Base-by-base conservation (phyloP, 2,888 invertebrate species). In the Diplolepis rosae region DNA sequence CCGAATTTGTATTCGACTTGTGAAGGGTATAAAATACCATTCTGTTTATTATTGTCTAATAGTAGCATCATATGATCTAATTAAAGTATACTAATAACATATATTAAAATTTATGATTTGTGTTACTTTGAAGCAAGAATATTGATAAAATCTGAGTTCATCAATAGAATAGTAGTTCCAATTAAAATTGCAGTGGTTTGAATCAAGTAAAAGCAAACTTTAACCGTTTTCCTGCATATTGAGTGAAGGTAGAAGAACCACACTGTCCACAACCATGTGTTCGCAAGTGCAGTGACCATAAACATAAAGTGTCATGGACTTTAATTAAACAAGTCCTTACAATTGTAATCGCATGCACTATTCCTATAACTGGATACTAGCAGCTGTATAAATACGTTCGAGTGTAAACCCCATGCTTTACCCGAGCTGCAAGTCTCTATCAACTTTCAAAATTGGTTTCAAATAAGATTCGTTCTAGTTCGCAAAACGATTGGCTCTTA, bases 301-400 rank as follows among this genome's bases (percentile, higher is more conserved):
- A 61, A 61, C 61, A 61, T 61, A 61, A 61, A 39, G 39, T 39
- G 61, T 27, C 61, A 39, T 27, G 39, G n/a, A 61, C 61, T 39
- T 61, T 61, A 61, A 61, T 61, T 61, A 61, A 39, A 61, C 61
- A 61, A 61, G 61, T 61, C 39, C 61, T 61, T 61, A 42, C 27
- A 61, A 61, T 42, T 61, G 61, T 61, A 61, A 61, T 56, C 22
- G 35, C 56, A 22, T 18, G 32, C 13, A 22, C 50, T 50, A 24
- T 28, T 30, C 15, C 24, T 30, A 54, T 54, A 54, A 54, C 18
- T 18, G n/a, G 11, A 18, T 54, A 1, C 18, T 54, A 54, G 11
- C 18, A 61, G 27, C 39, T 24, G n/a, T 39, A 61, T 42, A 61
- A 61, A 61, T 61, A 61, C 39, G 61, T 42, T 24, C 24, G 24